These are phyloP conservation scores for Geotrupes spiniger DNA, from an alignment of 2,888 invertebrate species.

Conservation along the genomic window DNA sequence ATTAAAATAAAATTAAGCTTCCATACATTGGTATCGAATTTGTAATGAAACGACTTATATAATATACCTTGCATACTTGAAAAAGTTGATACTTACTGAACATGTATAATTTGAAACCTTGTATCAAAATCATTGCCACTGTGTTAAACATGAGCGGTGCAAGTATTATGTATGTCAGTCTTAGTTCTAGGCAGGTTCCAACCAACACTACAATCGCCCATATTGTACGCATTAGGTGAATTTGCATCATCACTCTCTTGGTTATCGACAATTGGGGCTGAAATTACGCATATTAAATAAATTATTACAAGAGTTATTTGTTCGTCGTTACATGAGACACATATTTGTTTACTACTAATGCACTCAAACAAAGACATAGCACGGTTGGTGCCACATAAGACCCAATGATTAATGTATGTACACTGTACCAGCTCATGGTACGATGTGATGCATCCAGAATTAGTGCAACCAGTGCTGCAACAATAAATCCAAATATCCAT, in stretches of 20 bases:
- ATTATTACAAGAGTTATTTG: too few relatives aligned
- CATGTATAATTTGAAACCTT: conserved; percentile 23
- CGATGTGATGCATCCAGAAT: conserved; percentile 38
- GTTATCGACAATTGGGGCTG: too few relatives aligned
- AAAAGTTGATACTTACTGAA: too few relatives aligned
- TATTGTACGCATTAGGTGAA: conserved; percentile 28
- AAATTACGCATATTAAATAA: too few relatives aligned
- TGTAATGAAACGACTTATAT: too few relatives aligned
- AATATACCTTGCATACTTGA: too few relatives aligned
- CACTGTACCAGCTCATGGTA: conserved; percentile 20
- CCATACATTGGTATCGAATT: too few relatives aligned
- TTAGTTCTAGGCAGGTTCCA: conserved; percentile 25
- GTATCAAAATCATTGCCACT: conserved; percentile 21
- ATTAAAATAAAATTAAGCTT: too few relatives aligned
- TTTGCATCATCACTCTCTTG: conserved; percentile 28
- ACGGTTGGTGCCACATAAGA: conserved; percentile 24
- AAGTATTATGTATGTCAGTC: conserved; percentile 27
- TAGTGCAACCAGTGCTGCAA: conserved; percentile 42
- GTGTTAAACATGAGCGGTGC: conserved; percentile 30
- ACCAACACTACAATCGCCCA: conserved; percentile 29
- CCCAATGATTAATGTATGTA: conserved; percentile 28
- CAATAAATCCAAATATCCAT: conserved; percentile 35
- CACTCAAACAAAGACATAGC: too few relatives aligned
- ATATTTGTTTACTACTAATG: too few relatives aligned
- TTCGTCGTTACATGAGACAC: too few relatives aligned